A percentile compares a stretch with the other conserved stretches of the same genome.
Conservation (phyloP, 2,113 vertebrate genomes). For the Gadus chalcogrammus region DNA sequence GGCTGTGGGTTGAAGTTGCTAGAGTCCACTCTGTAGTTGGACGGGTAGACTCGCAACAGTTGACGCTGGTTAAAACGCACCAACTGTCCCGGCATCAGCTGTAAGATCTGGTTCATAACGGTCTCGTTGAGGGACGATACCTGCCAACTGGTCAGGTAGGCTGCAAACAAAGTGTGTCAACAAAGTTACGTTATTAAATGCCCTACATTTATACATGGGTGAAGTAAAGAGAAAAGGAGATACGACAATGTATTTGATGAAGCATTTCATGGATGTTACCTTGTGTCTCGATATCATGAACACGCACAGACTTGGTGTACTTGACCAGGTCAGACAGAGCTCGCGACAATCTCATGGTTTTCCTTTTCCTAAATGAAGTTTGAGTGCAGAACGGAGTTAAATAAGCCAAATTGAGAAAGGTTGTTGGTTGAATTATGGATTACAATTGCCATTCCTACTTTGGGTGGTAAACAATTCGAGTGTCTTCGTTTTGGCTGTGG, state of each 20-base stretch:
- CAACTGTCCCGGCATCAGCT: slow-evolving; percentile 82
- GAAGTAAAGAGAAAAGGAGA: too few relatives aligned
- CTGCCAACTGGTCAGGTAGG: slow-evolving; percentile 85
- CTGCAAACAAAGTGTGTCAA: slow-evolving; percentile 25
- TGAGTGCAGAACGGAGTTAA: neutral
- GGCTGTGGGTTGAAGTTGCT: slow-evolving; percentile 96
- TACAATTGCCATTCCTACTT: slow-evolving; percentile 66
- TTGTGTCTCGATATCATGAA: slow-evolving; percentile 88
- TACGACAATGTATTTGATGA: neutral
- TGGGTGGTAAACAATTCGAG: slow-evolving; percentile 77
- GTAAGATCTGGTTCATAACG: slow-evolving; percentile 89
- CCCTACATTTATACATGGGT: too few relatives aligned
- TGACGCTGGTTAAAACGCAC: slow-evolving; percentile 92
- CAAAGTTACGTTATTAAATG: neutral
- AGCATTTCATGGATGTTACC: slow-evolving; percentile 62
- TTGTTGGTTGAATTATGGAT: neutral
- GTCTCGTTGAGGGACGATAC: slow-evolving; percentile 94
- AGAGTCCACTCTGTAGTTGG: slow-evolving; percentile 90
- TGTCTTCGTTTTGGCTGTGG: slow-evolving; percentile 70
- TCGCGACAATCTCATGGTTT: slow-evolving; percentile 90
- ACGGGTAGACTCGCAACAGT: slow-evolving; percentile 90
- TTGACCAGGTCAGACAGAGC: slow-evolving; percentile 95
- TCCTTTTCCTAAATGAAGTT: slow-evolving; percentile 73
- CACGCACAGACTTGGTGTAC: slow-evolving; percentile 92
- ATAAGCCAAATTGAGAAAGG: neutral